Conservation (phyloP, 2,888 invertebrate genomes). For the Heliconius ethilla region DNA sequence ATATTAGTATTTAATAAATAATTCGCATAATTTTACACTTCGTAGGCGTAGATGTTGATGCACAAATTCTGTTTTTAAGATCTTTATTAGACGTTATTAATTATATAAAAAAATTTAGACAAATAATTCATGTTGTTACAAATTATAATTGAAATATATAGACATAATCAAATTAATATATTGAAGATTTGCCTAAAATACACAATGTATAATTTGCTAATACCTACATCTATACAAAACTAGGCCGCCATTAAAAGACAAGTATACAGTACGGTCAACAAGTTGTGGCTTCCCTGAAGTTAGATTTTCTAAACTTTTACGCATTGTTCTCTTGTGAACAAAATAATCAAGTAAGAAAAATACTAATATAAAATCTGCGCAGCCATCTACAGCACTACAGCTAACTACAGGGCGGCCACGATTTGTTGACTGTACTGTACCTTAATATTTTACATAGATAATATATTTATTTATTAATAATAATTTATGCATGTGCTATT, state of each 20-base stretch:
- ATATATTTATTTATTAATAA: constrained; percentile 6
- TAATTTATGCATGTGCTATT: neutral
- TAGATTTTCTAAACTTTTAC: too few relatives aligned
- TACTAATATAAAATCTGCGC: too few relatives aligned
- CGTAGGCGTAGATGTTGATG: constrained; percentile 76
- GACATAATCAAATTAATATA: constrained; percentile 19
- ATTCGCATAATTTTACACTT: constrained; percentile 66
- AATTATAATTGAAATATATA: constrained; percentile 29
- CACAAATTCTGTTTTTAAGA: constrained; percentile 70
- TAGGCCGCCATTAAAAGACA: neutral
- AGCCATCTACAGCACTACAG: too few relatives aligned
- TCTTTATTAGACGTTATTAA: constrained; percentile 57
- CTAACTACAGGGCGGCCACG: too few relatives aligned
- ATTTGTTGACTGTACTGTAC: too few relatives aligned
- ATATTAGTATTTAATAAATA: constrained; percentile 48
- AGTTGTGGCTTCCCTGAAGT: too few relatives aligned
- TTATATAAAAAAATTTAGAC: constrained; percentile 46
- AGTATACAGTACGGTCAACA: neutral
- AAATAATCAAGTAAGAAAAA: too few relatives aligned
- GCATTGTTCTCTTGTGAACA: too few relatives aligned
- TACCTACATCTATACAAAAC: neutral
- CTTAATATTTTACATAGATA: neutral
- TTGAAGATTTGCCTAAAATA: neutral
- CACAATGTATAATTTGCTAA: constrained; percentile 1
- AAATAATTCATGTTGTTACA: constrained; percentile 37